phyloP scores from a whole-genome alignment of 2,888 invertebrate genomes.

The Oscheius sp. region DNA sequence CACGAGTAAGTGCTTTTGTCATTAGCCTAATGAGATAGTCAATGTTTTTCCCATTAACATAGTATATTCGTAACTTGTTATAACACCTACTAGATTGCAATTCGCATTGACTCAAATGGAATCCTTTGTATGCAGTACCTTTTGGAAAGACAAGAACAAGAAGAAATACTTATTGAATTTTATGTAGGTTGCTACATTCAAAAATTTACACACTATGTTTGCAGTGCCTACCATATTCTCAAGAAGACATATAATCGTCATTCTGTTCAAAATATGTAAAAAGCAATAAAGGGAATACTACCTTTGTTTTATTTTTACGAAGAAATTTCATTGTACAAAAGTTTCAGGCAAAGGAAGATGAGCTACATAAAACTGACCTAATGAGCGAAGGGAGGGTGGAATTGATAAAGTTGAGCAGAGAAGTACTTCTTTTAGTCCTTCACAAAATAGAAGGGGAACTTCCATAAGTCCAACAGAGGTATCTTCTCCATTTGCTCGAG shows the following conservation, averaged over 20 bases:
- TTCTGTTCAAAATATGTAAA: no score
- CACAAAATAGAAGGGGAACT: slow-evolving; percentile 48
- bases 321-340: neutral
- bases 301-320: neutral
- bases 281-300: no score
- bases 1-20: neutral
- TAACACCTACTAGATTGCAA: slow-evolving; percentile 24
- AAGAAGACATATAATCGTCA: slow-evolving; percentile 4
- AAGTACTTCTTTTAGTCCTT: slow-evolving; percentile 52
- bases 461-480: slow-evolving; percentile 62
- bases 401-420: slow-evolving; percentile 54
- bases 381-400: slow-evolving; percentile 59
- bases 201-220: no score
- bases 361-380: slow-evolving; percentile 66
- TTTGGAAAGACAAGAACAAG: slow-evolving; percentile 36
- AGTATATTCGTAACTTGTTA: neutral
- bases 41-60: neutral
- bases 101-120: slow-evolving; percentile 46
- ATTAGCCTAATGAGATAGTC: neutral
- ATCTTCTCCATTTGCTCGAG: slow-evolving; percentile 66
- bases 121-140: slow-evolving; percentile 41
- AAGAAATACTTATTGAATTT: slow-evolving; percentile 43
- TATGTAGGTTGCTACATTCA: no score
- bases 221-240: slow-evolving; percentile 18
- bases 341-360: slow-evolving; percentile 31